Base-by-base conservation (phyloP, 2,113 vertebrate genomes). In the Oryzias melastigma region DNA sequence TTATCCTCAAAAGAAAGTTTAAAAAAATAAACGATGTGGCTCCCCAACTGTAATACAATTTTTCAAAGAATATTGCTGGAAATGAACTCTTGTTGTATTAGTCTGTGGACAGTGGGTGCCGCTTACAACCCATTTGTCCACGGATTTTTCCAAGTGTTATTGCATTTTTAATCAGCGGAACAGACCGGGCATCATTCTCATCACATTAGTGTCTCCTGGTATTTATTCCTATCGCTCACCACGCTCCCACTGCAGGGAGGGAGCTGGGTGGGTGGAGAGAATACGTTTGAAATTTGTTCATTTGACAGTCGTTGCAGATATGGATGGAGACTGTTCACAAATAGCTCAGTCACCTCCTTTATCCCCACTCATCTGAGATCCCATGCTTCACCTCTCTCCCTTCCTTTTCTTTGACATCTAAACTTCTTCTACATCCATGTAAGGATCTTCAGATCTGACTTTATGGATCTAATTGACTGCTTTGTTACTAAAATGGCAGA, bases 131-230 rank as follows among this genome's bases (percentile, higher is more conserved):
- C 35, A 12, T 35, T 35, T 35, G 35, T 35, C 35, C 10, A 35
- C 8, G 64, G 61, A 56, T 63, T 44, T 63, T 63, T 61, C 63
- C 61, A 52, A 49, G 61, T 22, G 40, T 80, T 83, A 83, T 82
- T 85, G 73, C 75, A 83, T 85, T 89, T 88, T 82, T 88, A 89
- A 88, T 87, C 85, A 82, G 78, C 54, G 24, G 77, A 75, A 78
- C 71, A 82, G 79, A 82, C 72, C 65, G 62, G 80, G 74, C 80
- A 85, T 89, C 82, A 84, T 82, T 85, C 80, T 83, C 84, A 84
- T 90, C 80, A 88, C 84, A 88, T 90, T 85, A 88, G 75, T 82
- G 78, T 90, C 85, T 88, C 74, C 71, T 85, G 81, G 69, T 82
- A 79, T 87, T 85, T 83, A 78, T 80, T 77, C 56, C 49, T 50